phyloP scores from a whole-genome alignment of 2,888 invertebrate genomes.

The Frankliniella intonsa region DNA sequence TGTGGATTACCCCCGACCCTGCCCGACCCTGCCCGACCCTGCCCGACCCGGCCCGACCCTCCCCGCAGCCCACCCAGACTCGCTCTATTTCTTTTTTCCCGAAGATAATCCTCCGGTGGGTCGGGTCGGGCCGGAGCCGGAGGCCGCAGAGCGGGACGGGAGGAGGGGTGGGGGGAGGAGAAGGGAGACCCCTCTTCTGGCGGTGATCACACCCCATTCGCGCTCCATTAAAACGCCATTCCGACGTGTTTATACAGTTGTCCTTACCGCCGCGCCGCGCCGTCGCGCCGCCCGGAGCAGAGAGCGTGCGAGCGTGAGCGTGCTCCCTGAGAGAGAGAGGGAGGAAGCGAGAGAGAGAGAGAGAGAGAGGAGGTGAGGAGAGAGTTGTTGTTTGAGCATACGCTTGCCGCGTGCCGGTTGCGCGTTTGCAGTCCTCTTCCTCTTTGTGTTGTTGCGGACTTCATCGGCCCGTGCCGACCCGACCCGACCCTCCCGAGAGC shows the following conservation, averaged over 20 bases:
- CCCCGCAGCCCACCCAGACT: neutral
- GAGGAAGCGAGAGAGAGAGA: neutral
- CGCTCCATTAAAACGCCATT: constrained; percentile 20
- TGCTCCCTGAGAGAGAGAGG: too few relatives aligned
- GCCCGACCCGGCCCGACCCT: neutral
- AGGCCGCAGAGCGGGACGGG: neutral
- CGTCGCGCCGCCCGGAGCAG: neutral
- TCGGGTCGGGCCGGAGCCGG: too few relatives aligned
- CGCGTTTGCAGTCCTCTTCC: too few relatives aligned
- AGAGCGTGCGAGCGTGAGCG: neutral
- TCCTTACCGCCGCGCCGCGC: neutral
- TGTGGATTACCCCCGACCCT: neutral
- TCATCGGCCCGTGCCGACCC: too few relatives aligned
- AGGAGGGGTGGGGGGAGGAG: neutral
- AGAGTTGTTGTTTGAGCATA: neutral
- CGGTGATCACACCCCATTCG: neutral
- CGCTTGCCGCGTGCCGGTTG: too few relatives aligned
- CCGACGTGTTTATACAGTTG: constrained; percentile 15
- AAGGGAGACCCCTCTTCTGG: neutral
- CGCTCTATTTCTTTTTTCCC: neutral
- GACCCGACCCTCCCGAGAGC: too few relatives aligned
- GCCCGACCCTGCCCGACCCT: neutral
- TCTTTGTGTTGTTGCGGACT: too few relatives aligned
- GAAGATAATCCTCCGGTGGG: neutral
- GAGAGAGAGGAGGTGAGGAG: neutral